Conservation (phyloP, 35 echinoderm and acorn worm species). For the Acanthaster planci region DNA sequence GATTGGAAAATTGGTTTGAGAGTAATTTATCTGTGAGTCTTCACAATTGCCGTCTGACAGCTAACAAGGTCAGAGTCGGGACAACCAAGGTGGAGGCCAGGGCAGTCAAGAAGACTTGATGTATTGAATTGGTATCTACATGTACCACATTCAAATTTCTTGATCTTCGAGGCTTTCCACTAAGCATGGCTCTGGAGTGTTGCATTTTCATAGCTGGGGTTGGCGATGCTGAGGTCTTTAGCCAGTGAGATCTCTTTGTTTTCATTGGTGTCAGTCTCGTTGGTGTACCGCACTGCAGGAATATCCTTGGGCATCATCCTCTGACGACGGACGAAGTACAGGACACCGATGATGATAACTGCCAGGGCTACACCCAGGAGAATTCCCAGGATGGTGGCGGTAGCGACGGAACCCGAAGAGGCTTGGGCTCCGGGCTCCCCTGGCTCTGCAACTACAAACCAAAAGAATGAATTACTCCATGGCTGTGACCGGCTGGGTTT, state of each 20-base stretch:
- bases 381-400: not conserved
- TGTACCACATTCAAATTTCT: too few relatives aligned
- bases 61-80: too few relatives aligned
- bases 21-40: too few relatives aligned
- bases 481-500: too few relatives aligned
- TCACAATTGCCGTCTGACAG: too few relatives aligned
- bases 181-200: slow-evolving; percentile 3
- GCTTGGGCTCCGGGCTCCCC: not conserved
- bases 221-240: not conserved
- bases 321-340: slow-evolving; percentile 2
- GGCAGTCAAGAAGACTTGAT: too few relatives aligned
- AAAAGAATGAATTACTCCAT: not conserved
- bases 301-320: not conserved
- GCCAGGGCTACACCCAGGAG: not conserved
- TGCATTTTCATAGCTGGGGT: not conserved
- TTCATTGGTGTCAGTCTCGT: not conserved
- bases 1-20: too few relatives aligned
- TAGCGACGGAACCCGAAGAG: not conserved
- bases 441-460: not conserved
- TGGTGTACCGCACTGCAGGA: not conserved
- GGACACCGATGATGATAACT: not conserved
- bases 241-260: not conserved
- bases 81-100: too few relatives aligned
- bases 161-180: too few relatives aligned
- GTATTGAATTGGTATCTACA: too few relatives aligned